A percentile compares a stretch with the other conserved stretches of the same genome.
Conservation (phyloP, 1,140 invertebrate species). For the Laodelphax striatellus region DNA sequence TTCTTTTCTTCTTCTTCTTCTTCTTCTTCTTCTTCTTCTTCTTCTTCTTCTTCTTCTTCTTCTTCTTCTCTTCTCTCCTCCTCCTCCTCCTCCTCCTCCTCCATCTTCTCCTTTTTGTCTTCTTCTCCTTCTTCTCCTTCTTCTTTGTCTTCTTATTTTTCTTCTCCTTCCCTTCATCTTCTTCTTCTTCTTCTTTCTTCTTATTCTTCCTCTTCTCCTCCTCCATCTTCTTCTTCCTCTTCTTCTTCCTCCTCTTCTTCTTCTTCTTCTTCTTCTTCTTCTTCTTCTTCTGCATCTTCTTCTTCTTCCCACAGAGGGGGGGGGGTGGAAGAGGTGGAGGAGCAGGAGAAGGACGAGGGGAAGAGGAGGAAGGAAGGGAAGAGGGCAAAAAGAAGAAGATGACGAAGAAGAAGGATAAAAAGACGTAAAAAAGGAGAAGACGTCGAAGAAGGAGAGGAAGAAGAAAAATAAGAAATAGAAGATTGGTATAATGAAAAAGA, state of each 20-base stretch:
- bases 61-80: background rate
- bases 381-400: background rate
- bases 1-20: slow-evolving; percentile 9
- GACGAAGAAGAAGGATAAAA: background rate
- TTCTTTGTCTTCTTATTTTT: slow-evolving; percentile 3
- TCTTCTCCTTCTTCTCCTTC: no score
- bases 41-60: slow-evolving; percentile 2
- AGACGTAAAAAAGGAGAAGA: background rate
- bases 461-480: background rate
- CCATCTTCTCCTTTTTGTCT: no score
- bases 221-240: background rate
- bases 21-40: slow-evolving; percentile 1
- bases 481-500: background rate
- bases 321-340: background rate
- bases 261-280: background rate
- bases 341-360: background rate
- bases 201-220: slow-evolving; percentile 1
- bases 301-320: slow-evolving; percentile 1
- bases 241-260: slow-evolving; percentile 6
- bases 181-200: slow-evolving; percentile 4
- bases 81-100: no score
- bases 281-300: slow-evolving; percentile 1
- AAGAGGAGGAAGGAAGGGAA: background rate
- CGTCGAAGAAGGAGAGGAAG: background rate
- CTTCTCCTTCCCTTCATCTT: slow-evolving; percentile 6